These are phyloP conservation scores for Meteorus sp. DNA, from an alignment of 1,140 invertebrate species.

Conservation along the genomic window DNA sequence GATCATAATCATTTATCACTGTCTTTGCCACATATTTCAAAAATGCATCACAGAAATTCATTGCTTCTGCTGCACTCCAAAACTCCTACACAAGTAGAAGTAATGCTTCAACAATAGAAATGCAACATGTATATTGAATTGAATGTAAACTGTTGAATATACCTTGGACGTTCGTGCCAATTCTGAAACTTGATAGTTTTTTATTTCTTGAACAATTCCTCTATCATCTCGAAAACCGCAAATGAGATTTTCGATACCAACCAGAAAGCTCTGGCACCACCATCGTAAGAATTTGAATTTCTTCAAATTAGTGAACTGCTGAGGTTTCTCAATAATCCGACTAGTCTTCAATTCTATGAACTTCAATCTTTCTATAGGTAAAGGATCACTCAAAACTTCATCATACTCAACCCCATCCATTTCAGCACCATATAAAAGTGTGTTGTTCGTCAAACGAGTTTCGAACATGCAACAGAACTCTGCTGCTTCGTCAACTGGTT, in stretches of 20 bases:
- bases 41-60: constrained; percentile 26
- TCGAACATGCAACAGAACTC: constrained; percentile 66
- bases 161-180: neutral
- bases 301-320: constrained; percentile 60
- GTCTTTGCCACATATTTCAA: constrained; percentile 16
- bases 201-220: constrained; percentile 60
- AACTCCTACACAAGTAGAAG: constrained; percentile 19
- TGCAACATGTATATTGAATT: neutral
- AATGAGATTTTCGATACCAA: constrained; percentile 66
- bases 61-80: constrained; percentile 14
- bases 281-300: constrained; percentile 59
- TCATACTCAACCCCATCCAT: constrained; percentile 64
- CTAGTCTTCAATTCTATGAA: constrained; percentile 69
- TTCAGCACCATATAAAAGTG: constrained; percentile 66
- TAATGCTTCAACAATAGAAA: constrained; percentile 1
- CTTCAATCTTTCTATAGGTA: constrained; percentile 47
- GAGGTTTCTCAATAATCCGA: constrained; percentile 55
- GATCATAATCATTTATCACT: constrained; percentile 25
- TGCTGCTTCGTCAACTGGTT: constrained; percentile 65
- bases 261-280: constrained; percentile 77
- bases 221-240: constrained; percentile 71
- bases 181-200: constrained; percentile 6
- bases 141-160: neutral
- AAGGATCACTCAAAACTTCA: constrained; percentile 34
- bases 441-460: constrained; percentile 57